These are phyloP conservation scores for Semnornis frantzii DNA, from an alignment of 2,113 vertebrate species.

Conservation along the genomic window DNA sequence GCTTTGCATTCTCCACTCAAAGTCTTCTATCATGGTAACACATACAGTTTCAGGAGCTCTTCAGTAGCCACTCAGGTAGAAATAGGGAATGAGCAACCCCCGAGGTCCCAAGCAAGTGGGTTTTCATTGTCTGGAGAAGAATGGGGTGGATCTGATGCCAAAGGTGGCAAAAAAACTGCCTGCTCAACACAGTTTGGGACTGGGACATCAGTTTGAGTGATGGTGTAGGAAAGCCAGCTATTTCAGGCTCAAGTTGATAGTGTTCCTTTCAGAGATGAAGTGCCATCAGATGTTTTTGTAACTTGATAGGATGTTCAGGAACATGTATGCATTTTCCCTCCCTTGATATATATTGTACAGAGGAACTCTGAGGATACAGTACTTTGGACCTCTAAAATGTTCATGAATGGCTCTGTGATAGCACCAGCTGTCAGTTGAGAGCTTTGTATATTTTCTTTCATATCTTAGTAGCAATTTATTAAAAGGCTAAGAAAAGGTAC, in stretches of 20 bases:
- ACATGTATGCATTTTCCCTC: background rate
- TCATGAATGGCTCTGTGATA: background rate
- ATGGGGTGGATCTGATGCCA: background rate
- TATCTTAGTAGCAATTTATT: background rate
- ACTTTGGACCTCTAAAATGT: background rate
- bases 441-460: background rate
- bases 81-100: background rate
- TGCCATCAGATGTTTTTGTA: background rate
- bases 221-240: background rate
- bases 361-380: background rate
- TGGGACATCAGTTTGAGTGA: background rate
- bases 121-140: background rate
- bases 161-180: background rate
- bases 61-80: background rate
- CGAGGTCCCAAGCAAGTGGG: accelerated
- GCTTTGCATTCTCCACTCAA: background rate
- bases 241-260: background rate
- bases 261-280: background rate
- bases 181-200: background rate
- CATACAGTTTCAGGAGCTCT: background rate
- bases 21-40: background rate
- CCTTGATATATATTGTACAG: background rate
- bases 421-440: background rate
- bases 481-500: background rate
- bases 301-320: background rate